Base-by-base conservation (phyloP, 1,140 invertebrate genomes). In the Micrasema longulum region DNA sequence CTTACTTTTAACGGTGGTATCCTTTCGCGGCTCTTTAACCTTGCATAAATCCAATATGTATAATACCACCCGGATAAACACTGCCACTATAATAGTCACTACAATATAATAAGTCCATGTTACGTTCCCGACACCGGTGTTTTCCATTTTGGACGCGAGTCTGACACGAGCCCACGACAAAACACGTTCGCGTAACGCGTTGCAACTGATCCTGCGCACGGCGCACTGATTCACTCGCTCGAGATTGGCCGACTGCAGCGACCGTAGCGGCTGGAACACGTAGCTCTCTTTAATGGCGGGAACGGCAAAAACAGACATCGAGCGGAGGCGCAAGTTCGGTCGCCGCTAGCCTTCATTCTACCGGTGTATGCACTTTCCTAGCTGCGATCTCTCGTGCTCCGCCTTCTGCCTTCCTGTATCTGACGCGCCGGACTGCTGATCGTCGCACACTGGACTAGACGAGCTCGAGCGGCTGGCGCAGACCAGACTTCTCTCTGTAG, bases 301-400 rank as follows among this genome's bases (percentile, higher is more conserved):
- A 67, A 67, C 11, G 31, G 48, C 64, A 53, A 67, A 67, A 52
- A 53, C 64, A 53, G 41, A 20, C n/a, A n/a, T n/a, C n/a, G n/a
- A n/a, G n/a, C 47, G 20, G 31, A 66, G 48, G 18, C 31, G 31
- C 41, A 14, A 12, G 47, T 38, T 50, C 64, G 23, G 20, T 14
- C 35, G 20, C 36, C 38, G 38, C 38, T 41, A 57, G 52, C 50
- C 66, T 69, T 69, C 66, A 57, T 69, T 69, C 66, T 69, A 52
- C 16, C 63, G 43, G 45, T 35, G 35, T 36, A 18, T 52, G 31
- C 10, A 2, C 47, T 53, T 53, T 35, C 9, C 48, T 23, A 31
- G 9, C n/a, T n/a, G n/a, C 14, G 64, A 41, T 53, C 18, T 36
- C 48, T 67, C 48, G 64, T 52, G 48, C 64, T 53, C 64, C 53